These are phyloP conservation scores for Crotophaga sulcirostris DNA, from an alignment of 2,113 vertebrate genomes.

Conservation along the genomic window DNA sequence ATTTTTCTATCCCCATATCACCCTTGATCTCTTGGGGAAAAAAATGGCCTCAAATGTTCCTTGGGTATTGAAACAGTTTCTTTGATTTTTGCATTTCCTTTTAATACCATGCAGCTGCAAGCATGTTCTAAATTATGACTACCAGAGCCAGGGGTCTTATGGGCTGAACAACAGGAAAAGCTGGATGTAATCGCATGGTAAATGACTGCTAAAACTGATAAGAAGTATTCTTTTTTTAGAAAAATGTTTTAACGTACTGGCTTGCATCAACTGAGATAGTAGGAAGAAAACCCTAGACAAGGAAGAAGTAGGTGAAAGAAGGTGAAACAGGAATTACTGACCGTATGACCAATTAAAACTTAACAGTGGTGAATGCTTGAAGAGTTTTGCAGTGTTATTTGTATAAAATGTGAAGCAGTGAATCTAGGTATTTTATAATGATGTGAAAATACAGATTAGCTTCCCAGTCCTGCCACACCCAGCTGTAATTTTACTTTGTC, in stretches of 20 bases:
- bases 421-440: not conserved
- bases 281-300: not conserved
- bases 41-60: not conserved
- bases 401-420: not conserved
- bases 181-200: not conserved
- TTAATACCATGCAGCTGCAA: not conserved
- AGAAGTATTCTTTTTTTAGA: not conserved
- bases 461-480: not conserved
- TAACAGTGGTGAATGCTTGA: not conserved
- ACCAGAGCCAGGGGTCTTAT: not conserved
- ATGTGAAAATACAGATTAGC: not conserved
- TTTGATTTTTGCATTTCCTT: not conserved
- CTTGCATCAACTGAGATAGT: not conserved
- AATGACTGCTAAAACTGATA: not conserved
- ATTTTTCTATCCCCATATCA: not conserved
- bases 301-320: not conserved
- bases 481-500: not conserved
- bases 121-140: not conserved
- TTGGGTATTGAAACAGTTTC: not conserved
- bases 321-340: not conserved
- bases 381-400: not conserved
- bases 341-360: not conserved
- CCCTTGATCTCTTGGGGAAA: not conserved
- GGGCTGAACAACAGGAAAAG: not conserved
- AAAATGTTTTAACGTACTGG: not conserved